Evolutionary conservation across 2,113 vertebrate species (phyloP).

Genomic region (Saiga tatarica): DNA sequence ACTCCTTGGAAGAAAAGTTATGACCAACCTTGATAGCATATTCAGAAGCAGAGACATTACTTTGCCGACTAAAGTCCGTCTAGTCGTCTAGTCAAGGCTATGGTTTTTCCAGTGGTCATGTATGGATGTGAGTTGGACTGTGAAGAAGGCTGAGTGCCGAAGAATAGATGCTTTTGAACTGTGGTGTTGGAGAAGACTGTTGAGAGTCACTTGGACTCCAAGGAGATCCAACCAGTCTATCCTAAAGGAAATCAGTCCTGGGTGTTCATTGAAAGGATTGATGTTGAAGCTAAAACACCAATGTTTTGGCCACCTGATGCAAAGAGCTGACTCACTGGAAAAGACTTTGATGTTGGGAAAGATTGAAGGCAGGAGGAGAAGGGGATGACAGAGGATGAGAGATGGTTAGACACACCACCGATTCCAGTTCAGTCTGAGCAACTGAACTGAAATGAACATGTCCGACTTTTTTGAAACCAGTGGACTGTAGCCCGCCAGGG

Average conservation of each 20-base stretch:
- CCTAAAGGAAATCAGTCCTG: background rate
- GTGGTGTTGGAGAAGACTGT: background rate
- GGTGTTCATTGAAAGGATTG: background rate
- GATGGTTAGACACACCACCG: background rate
- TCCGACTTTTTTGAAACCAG: background rate
- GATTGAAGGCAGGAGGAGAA: background rate
- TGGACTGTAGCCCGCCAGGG: background rate
- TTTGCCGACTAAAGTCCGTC: rapidly evolving
- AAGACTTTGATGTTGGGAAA: background rate
- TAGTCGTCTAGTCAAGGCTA: rapidly evolving
- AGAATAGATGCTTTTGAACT: background rate
- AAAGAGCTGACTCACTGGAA: background rate
- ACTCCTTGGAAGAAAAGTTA: background rate
- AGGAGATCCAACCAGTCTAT: background rate
- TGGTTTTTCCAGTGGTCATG: rapidly evolving
- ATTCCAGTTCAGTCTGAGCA: background rate
- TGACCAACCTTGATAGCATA: background rate
- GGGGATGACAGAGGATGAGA: background rate
- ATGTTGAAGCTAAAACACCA: background rate
- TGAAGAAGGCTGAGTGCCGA: rapidly evolving
- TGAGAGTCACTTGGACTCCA: background rate
- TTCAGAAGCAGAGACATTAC: background rate
- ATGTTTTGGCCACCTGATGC: background rate
- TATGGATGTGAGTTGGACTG: background rate
- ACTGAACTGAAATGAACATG: background rate